A percentile compares a stretch with the other conserved stretches of the same genome.
These are phyloP conservation scores for Paramormyrops kingsleyae DNA, from an alignment of 2,113 vertebrate species.

Conservation along the genomic window DNA sequence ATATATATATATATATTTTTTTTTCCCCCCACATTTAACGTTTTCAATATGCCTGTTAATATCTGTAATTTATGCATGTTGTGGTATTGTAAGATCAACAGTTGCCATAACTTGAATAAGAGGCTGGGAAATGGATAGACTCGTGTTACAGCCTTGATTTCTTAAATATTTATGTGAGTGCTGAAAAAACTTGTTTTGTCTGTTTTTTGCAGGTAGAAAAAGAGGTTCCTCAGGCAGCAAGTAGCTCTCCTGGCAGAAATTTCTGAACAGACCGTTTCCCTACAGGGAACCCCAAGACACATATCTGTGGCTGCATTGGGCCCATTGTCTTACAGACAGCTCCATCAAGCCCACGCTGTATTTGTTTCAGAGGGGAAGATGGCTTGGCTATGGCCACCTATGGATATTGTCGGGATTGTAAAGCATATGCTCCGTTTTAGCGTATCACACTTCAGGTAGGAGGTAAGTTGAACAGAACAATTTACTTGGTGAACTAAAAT, in stretches of 20 bases:
- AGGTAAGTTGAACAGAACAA: background rate
- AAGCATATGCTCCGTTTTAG: background rate
- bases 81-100: background rate
- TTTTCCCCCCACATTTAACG: background rate
- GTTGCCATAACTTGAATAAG: background rate
- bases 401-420: background rate
- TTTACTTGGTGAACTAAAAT: background rate
- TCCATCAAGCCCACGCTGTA: background rate
- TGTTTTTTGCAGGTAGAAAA: background rate
- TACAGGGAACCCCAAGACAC: background rate
- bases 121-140: background rate
- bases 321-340: background rate
- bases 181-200: background rate
- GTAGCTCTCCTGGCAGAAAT: background rate
- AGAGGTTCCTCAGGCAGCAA: background rate
- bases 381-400: background rate
- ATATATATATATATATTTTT: background rate
- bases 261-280: background rate
- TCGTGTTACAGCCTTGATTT: background rate
- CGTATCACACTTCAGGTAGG: background rate
- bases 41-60: background rate
- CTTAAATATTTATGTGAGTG: background rate
- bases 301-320: background rate
- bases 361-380: background rate
- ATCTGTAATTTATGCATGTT: background rate